phyloP scores from a whole-genome alignment of 2,113 vertebrate species.

The Dolichallabes microphthalmus region DNA sequence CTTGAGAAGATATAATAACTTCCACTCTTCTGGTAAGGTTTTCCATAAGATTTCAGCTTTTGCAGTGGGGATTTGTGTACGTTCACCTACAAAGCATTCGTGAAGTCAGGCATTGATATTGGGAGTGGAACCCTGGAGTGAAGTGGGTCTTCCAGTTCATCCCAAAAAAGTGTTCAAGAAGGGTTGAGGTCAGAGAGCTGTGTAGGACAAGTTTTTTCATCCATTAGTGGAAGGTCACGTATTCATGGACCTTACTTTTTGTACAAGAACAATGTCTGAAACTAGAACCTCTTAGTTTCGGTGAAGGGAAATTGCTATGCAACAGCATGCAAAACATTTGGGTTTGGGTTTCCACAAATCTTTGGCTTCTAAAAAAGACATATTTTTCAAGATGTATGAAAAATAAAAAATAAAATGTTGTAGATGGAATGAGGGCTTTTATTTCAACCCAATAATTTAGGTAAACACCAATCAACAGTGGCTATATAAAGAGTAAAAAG shows the following conservation, averaged over 20 bases:
- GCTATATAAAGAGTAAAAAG: not conserved
- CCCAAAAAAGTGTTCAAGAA: not conserved
- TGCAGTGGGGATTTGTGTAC: not conserved
- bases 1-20: not conserved
- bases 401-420: not conserved
- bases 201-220: not conserved
- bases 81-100: not conserved
- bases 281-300: not conserved
- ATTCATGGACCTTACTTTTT: not conserved
- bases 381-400: too few relatives aligned
- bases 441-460: not conserved
- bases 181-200: not conserved
- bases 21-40: not conserved
- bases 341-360: not conserved
- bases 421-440: not conserved
- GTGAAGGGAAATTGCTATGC: not conserved
- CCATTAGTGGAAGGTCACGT: not conserved
- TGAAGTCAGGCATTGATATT: not conserved
- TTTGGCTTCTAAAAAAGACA: not conserved
- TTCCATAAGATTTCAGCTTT: not conserved
- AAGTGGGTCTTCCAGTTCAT: not conserved
- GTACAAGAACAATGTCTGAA: not conserved
- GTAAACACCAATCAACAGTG: not conserved
- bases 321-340: not conserved
- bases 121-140: not conserved